These are phyloP conservation scores for Terrapene triunguis DNA, from an alignment of 2,113 vertebrate species.

Conservation along the genomic window DNA sequence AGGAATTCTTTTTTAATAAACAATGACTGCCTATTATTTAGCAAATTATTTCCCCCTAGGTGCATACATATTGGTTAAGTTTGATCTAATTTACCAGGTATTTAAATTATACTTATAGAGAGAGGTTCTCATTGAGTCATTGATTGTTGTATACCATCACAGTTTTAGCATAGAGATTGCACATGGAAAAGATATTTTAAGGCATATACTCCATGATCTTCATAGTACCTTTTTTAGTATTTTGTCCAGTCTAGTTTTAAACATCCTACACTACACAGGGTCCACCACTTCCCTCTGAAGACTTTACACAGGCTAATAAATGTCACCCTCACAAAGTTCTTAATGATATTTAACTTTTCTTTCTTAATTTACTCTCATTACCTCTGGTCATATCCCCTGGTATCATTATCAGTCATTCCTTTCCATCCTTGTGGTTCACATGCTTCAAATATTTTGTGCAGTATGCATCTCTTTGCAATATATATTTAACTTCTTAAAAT, in stretches of 20 bases:
- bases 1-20: not conserved
- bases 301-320: not conserved
- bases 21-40: not conserved
- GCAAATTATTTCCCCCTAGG: not conserved
- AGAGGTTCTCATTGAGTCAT: not conserved
- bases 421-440: not conserved
- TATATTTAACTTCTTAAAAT: not conserved
- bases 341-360: not conserved
- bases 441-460: not conserved
- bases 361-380: not conserved
- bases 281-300: not conserved
- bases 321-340: not conserved
- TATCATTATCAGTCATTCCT: not conserved
- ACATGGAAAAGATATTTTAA: not conserved
- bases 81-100: not conserved
- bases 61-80: slow-evolving; percentile 7
- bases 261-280: not conserved
- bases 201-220: not conserved
- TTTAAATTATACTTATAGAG: not conserved
- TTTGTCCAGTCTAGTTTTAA: not conserved
- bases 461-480: not conserved
- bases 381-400: not conserved
- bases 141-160: not conserved
- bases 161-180: not conserved
- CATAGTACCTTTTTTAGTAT: not conserved